phyloP scores from a whole-genome alignment of 2,797 vertebrate genomes.

The Siniperca undulata region DNA sequence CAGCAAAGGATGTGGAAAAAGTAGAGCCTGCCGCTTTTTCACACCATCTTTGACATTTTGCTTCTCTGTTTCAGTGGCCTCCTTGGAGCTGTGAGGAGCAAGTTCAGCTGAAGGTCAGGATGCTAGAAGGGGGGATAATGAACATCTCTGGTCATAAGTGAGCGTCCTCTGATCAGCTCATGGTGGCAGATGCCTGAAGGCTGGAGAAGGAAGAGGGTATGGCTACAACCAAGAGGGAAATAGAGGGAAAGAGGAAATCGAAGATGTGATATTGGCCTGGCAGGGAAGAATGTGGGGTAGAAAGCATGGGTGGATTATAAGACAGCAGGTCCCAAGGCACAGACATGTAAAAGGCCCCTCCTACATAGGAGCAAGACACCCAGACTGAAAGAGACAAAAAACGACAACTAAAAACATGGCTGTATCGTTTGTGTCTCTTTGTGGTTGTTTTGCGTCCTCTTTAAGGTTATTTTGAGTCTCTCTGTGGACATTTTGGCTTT shows the following conservation, averaged over 20 bases:
- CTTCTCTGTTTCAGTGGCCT: slow-evolving; percentile 44
- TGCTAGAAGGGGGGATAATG: slow-evolving; percentile 27
- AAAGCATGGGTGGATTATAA: neutral
- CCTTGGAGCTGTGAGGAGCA: slow-evolving; percentile 51
- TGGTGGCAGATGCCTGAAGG: slow-evolving; percentile 57
- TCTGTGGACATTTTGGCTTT: neutral
- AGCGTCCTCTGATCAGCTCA: slow-evolving; percentile 65
- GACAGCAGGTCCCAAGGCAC: neutral
- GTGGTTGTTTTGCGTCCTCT: no score
- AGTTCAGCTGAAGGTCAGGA: slow-evolving; percentile 71
- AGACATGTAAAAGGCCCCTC: neutral
- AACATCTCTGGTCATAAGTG: slow-evolving; percentile 46
- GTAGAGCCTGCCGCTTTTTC: slow-evolving; percentile 30
- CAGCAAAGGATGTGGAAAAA: slow-evolving; percentile 21
- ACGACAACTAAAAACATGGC: neutral
- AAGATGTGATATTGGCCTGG: neutral
- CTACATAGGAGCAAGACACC: neutral
- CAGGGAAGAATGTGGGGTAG: neutral
- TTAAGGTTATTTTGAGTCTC: neutral
- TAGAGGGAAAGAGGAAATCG: neutral
- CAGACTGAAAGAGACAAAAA: neutral
- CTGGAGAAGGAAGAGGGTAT: slow-evolving; percentile 2
- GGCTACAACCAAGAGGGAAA: slow-evolving; percentile 4
- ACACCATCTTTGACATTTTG: slow-evolving; percentile 54
- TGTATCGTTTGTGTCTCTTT: no score